Conservation (phyloP, 2,888 invertebrate species). For the Philhelius pedissequus region DNA sequence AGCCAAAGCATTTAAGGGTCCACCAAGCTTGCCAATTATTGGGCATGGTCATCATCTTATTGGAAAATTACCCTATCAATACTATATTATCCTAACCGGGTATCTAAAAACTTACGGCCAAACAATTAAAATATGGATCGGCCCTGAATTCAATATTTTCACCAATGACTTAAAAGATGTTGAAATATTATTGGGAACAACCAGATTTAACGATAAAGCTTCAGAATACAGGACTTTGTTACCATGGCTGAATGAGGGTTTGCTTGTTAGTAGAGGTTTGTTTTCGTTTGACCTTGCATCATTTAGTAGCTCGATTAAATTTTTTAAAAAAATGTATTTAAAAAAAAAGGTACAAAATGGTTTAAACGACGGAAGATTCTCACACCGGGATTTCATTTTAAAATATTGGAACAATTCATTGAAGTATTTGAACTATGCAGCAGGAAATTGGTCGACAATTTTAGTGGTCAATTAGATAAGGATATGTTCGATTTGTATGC, state of each 20-base stretch:
- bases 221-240: slow-evolving; percentile 77
- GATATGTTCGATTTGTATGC: slow-evolving; percentile 82
- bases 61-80: slow-evolving; percentile 77
- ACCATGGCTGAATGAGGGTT: slow-evolving; percentile 72
- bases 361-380: slow-evolving; percentile 84
- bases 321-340: slow-evolving; percentile 17
- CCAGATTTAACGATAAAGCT: slow-evolving; percentile 80
- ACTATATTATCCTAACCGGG: slow-evolving; percentile 73
- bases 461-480: slow-evolving; percentile 73
- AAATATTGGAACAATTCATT: slow-evolving; percentile 86
- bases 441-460: slow-evolving; percentile 79
- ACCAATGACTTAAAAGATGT: slow-evolving; percentile 73
- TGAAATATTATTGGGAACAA: slow-evolving; percentile 74
- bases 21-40: slow-evolving; percentile 79
- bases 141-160: slow-evolving; percentile 75
- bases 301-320: slow-evolving; percentile 65
- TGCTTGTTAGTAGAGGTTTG: slow-evolving; percentile 71
- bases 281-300: not conserved
- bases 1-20: slow-evolving; percentile 72
- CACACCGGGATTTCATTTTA: slow-evolving; percentile 90
- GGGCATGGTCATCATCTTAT: slow-evolving; percentile 80
- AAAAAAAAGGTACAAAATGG: slow-evolving; percentile 75
- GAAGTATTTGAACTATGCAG: slow-evolving; percentile 85
- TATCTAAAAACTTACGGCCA: slow-evolving; percentile 74
- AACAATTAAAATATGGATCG: slow-evolving; percentile 75